Evolutionary conservation across 2,797 vertebrate genomes (phyloP), one percentile per base, ranked within the genome.

Genomic region (Percopsis omiscomaycus): DNA sequence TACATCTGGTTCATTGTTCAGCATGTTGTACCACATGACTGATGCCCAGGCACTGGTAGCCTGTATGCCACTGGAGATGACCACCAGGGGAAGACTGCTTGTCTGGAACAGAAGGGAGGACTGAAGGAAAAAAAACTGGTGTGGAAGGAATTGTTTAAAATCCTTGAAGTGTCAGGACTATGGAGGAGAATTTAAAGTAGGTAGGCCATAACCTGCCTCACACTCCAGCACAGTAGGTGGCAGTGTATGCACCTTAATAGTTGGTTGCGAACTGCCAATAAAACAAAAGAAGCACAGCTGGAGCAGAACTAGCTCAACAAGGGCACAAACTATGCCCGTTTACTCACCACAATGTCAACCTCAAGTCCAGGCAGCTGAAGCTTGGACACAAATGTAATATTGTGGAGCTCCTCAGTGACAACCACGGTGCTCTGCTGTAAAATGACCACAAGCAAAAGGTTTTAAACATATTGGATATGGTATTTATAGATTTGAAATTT

Each of bases 341-440:
- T 0, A 28, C 92, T 86, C 87, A 98, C 97, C 92, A 95, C 93
- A 0, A 98, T 86, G 55, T 94, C 87, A 62, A 92, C 86, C 0
- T 80, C 76, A 63, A 94, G 75, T 55, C 90, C 92, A 14, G 89
- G 88, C 28, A 94, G 89, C 68, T 92, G 92, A 55, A 96, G 74
- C 63, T 84, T 88, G 0, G 93, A 94, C 78, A 95, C 94, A 84
- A 98, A 98, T 79, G 84, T 94, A 27, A 99, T 91, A 11, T 94
- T 84, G 73, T 98, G 96, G 59, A 99, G 94, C 16, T 99, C 96
- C 78, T 99, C 96, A 0, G 93, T 95, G 66, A 98, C 95, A 4
- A 89, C 86, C 55, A 96, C 89, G 59, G 88, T 89, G 53, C 79
- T 91, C 95, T 98, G 84, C 0, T 11, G 61, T 12, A 32, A 55